Evolutionary conservation across 2,113 vertebrate species (phyloP), one percentile per base, ranked within the genome.

Genomic region (Brachypodius melanocephalos): DNA sequence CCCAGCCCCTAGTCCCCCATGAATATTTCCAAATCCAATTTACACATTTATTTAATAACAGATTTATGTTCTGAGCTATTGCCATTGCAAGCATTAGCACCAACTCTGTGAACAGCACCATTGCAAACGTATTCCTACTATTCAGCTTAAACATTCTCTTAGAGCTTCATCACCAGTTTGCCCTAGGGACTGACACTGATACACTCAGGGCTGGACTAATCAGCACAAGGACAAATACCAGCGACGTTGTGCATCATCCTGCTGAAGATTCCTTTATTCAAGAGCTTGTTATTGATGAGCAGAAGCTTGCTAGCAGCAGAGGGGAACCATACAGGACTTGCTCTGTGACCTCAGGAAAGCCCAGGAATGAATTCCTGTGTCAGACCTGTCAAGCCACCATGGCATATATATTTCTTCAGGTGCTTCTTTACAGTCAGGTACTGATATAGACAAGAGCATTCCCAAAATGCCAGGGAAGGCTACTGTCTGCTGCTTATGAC

Each of bases 11-110:
- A 75, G 85, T 22, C 57, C 26, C 26, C 34, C 75, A 34, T 18
- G n/a, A 80, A 72, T 79, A 91, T 78, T 91, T 95, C 58, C 32
- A 95, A 95, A 95, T 96, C 81, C 49, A 94, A 73, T 94, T 93
- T 76, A 89, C 24, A 91, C 46, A 46, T 85, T 75, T 82, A 73
- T 85, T 96, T 89, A 73, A 89, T 55, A 76, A 63, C 17, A 85
- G 59, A 88, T 93, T 93, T 90, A 96, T 52, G 10, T 89, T 80
- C 49, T 89, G 88, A 88, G 32, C 34, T 91, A 85, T 26, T 36
- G 13, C 38, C 32, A 73, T 29, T 77, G 46, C 38, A 85, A 82
- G 45, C 14, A 72, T 73, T 82, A 93, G 34, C 81, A 68, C 0
- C 1, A 1, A 85, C 75, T 68, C 25, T 4, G 1, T 31, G 14